phyloP scores from a whole-genome alignment of 2,888 invertebrate species.

The Eucriotettix oculatus region DNA sequence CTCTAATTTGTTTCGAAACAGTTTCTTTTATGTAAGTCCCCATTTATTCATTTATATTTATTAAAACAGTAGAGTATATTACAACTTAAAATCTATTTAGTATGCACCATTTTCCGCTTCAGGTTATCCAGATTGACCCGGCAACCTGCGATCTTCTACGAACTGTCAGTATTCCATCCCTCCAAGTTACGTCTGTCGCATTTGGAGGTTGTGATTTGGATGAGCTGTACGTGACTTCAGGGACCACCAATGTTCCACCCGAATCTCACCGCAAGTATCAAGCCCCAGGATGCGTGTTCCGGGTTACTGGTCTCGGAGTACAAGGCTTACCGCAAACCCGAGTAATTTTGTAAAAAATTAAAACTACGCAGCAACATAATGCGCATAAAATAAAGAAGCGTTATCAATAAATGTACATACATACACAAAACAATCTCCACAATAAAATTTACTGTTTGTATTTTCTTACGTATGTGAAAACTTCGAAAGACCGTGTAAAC shows the following conservation, averaged over 20 bases:
- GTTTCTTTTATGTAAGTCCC: no score
- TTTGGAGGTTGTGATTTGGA: conserved; percentile 53
- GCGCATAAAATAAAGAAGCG: no score
- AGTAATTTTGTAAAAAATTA: neutral
- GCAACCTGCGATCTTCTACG: conserved; percentile 35
- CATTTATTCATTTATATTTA: no score
- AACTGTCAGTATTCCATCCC: conserved; percentile 42
- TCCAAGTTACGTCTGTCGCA: conserved; percentile 52
- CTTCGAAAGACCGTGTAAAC: no score
- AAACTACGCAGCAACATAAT: no score
- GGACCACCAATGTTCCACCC: conserved; percentile 32
- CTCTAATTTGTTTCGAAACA: no score
- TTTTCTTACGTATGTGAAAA: no score
- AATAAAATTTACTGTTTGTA: no score
- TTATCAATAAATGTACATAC: no score
- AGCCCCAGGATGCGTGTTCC: conserved; percentile 38
- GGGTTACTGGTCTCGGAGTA: conserved; percentile 38
- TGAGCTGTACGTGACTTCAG: conserved; percentile 52
- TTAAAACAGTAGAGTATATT: no score
- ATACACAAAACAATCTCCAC: no score
- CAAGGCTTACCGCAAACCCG: conserved; percentile 29
- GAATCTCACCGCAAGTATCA: conserved; percentile 24
- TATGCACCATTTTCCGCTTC: neutral
- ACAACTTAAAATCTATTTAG: no score
- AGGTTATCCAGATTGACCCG: conserved; percentile 29